Percentiles rank a stretch among this genome's conserved stretches.
Conservation (phyloP, 2,888 invertebrate species). For the Electrophaes corylata region DNA sequence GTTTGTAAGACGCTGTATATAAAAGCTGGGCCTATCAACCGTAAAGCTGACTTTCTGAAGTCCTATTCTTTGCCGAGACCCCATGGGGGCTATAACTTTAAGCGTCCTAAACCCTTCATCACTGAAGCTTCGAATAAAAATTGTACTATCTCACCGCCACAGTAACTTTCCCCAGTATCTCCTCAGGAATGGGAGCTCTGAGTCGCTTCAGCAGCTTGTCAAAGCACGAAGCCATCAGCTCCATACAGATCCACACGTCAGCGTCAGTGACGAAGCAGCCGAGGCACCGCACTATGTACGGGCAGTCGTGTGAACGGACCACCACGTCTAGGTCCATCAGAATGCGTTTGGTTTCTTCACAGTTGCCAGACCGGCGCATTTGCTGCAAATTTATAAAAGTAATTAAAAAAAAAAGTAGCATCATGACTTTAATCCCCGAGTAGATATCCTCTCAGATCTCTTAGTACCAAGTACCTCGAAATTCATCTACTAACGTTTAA, state of each 20-base stretch:
- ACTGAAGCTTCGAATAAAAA: slow-evolving; percentile 3
- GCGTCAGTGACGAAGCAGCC: slow-evolving; percentile 99
- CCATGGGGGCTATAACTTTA: too few species aligned
- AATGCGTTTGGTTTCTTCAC: slow-evolving; percentile 98
- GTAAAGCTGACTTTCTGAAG: too few species aligned
- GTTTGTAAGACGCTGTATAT: too few species aligned
- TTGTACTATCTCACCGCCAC: slow-evolving; percentile 96
- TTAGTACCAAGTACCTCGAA: too few species aligned
- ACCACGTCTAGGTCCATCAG: slow-evolving; percentile 99
- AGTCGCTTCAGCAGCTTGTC: slow-evolving; percentile 96
- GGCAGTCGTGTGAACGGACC: slow-evolving; percentile 98
- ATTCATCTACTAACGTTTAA: too few species aligned
- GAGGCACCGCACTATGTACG: slow-evolving; percentile 97
- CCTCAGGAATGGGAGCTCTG: slow-evolving; percentile 96
- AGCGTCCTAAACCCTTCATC: too few species aligned
- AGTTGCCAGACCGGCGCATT: slow-evolving; percentile 98
- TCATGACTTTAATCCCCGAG: too few species aligned
- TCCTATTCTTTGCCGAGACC: too few species aligned
- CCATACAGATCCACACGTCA: slow-evolving; percentile 99
- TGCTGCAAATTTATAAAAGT: slow-evolving; percentile 84
- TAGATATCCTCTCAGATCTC: too few species aligned
- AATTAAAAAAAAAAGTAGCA: too few species aligned
- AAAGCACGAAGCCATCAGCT: slow-evolving; percentile 99
- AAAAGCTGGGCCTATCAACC: too few species aligned
- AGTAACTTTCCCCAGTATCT: slow-evolving; percentile 98